phyloP scores from a whole-genome alignment of 2,888 invertebrate species.

The Nemotelus pantherinus region DNA sequence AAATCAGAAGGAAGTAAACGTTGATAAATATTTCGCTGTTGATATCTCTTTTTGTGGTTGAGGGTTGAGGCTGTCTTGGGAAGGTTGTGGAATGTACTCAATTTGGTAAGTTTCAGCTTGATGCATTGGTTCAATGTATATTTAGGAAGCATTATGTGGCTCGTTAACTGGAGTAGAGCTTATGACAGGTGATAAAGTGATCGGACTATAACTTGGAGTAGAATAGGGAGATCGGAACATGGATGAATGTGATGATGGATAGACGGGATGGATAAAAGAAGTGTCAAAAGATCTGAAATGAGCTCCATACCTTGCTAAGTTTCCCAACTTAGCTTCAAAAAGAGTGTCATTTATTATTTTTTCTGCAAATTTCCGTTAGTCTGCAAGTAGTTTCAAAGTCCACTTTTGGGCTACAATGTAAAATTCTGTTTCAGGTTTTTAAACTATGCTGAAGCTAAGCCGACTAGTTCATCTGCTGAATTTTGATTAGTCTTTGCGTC shows the following conservation, averaged over 20 bases:
- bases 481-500: background rate
- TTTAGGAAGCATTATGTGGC: background rate
- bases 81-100: background rate
- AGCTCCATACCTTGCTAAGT: background rate
- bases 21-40: background rate
- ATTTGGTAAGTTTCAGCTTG: background rate
- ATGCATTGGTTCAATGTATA: background rate
- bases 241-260: background rate
- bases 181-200: background rate
- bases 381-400: background rate
- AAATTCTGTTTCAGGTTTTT: background rate
- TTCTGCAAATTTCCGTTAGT: slow-evolving; percentile 2
- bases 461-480: background rate
- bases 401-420: background rate
- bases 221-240: background rate
- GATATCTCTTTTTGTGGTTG: background rate
- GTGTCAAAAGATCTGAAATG: background rate
- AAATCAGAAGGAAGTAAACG: background rate
- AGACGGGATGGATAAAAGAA: background rate
- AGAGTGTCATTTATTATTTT: slow-evolving; percentile 15
- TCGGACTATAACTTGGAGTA: background rate
- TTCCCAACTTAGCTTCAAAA: slow-evolving; percentile 5
- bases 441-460: background rate
- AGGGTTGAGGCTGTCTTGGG: background rate
- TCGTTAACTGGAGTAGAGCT: background rate